Conservation (phyloP, 1,140 invertebrate genomes). For the Nebria ingens region DNA sequence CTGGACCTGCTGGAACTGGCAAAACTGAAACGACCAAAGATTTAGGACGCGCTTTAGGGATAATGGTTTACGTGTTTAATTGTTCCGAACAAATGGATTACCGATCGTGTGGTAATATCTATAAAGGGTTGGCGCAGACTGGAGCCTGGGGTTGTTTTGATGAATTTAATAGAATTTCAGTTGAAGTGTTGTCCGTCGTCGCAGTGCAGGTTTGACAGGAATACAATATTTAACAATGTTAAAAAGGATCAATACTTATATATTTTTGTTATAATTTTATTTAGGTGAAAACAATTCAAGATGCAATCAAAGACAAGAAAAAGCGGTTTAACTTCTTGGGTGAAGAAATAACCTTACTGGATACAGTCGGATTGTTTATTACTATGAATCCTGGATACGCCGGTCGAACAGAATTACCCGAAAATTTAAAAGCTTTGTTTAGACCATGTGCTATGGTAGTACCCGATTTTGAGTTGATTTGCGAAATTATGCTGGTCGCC, state of each 20-base stretch:
- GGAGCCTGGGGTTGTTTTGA: slow-evolving; percentile 96
- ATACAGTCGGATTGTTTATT: slow-evolving; percentile 80
- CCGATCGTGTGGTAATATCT: slow-evolving; percentile 84
- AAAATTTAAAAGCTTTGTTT: slow-evolving; percentile 57
- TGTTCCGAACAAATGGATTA: slow-evolving; percentile 97
- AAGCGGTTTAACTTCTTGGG: slow-evolving; percentile 74
- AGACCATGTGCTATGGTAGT: slow-evolving; percentile 93
- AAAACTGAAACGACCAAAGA: slow-evolving; percentile 94
- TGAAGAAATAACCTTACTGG: slow-evolving; percentile 62
- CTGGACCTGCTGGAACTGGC: slow-evolving; percentile 77
- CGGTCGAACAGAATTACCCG: slow-evolving; percentile 62
- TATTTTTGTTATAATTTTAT: not conserved
- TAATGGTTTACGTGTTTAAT: slow-evolving; percentile 94
- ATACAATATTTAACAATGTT: not conserved
- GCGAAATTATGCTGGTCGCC: slow-evolving; percentile 89
- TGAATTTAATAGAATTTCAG: slow-evolving; percentile 88
- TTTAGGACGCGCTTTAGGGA: slow-evolving; percentile 76
- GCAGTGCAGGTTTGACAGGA: slow-evolving; percentile 53
- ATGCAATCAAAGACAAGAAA: slow-evolving; percentile 75
- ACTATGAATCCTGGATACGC: slow-evolving; percentile 92
- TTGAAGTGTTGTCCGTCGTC: slow-evolving; percentile 87
- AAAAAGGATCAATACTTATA: not conserved
- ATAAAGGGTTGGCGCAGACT: slow-evolving; percentile 80
- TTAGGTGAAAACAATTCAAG: slow-evolving; percentile 61
- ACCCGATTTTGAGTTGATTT: slow-evolving; percentile 86